Conservation (phyloP, 2,797 vertebrate species). For the Myotis daubentonii region DNA sequence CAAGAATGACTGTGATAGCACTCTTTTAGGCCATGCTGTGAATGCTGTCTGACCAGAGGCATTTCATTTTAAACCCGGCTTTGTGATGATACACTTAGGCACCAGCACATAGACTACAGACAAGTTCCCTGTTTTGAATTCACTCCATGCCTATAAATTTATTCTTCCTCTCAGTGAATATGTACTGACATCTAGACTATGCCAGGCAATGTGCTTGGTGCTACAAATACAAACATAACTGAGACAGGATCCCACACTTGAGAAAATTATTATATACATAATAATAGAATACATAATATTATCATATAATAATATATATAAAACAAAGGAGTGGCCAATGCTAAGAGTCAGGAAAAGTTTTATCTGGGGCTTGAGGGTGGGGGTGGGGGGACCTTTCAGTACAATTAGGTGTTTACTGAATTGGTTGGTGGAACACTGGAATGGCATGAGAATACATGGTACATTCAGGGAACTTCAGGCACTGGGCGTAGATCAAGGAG, state of each 20-base stretch:
- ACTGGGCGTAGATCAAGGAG: background rate
- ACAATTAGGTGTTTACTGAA: background rate
- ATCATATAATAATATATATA: background rate
- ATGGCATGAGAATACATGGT: background rate
- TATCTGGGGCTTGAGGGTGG: background rate
- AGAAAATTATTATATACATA: background rate
- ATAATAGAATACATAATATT: background rate
- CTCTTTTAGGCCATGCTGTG: background rate
- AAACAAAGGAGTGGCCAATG: background rate
- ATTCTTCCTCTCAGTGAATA: background rate
- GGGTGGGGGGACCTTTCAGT: background rate
- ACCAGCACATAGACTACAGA: background rate
- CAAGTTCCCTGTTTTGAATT: background rate
- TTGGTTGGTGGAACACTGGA: background rate
- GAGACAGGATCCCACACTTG: background rate
- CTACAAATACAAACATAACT: background rate
- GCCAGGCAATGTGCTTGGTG: background rate
- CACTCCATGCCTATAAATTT: background rate
- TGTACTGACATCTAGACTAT: background rate
- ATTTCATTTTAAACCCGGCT: conserved; percentile 23
- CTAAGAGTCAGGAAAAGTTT: background rate
- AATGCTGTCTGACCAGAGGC: background rate
- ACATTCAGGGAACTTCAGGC: background rate
- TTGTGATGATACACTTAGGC: conserved; percentile 6
- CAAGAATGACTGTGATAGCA: background rate